These are phyloP conservation scores for Eumeta japonica DNA, from an alignment of 1,140 invertebrate species.

Conservation along the genomic window DNA sequence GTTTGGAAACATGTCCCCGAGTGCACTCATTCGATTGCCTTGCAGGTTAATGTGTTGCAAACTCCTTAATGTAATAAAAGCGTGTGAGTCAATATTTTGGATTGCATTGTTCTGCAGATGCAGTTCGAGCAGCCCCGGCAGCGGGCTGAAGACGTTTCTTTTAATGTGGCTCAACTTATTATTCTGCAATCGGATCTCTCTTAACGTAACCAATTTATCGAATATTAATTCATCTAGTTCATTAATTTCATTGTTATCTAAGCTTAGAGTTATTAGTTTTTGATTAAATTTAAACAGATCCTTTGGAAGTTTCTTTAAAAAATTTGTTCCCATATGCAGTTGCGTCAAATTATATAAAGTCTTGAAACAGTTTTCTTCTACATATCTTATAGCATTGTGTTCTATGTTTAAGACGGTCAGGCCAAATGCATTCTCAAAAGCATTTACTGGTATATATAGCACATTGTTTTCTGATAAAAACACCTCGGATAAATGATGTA, in stretches of 20 bases:
- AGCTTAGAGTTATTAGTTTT: conserved; percentile 77
- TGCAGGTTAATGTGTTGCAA: conserved; percentile 89
- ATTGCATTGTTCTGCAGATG: conserved; percentile 87
- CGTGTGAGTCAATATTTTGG: conserved; percentile 76
- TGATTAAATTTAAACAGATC: conserved; percentile 72
- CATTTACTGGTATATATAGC: conserved; percentile 75
- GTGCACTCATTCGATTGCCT: conserved; percentile 71
- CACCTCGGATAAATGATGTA: conserved; percentile 74
- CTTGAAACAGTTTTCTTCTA: conserved; percentile 72
- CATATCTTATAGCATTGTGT: conserved; percentile 78
- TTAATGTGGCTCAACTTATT: conserved; percentile 76
- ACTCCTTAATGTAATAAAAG: conserved; percentile 76
- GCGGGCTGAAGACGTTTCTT: conserved; percentile 75
- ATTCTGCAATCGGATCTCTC: conserved; percentile 83
- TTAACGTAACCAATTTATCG: conserved; percentile 67
- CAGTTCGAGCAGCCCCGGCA: conserved; percentile 77
- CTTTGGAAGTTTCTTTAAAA: conserved; percentile 72
- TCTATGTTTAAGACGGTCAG: conserved; percentile 83
- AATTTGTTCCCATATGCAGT: conserved; percentile 84
- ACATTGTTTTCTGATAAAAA: conserved; percentile 91
- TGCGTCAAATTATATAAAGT: conserved; percentile 75
- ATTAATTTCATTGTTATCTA: conserved; percentile 87
- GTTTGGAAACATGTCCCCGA: conserved; percentile 80
- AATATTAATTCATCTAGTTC: conserved; percentile 80
- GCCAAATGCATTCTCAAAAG: conserved; percentile 74